Percentiles rank a stretch among this genome's conserved stretches.
Evolutionary conservation across 2,797 vertebrate species (phyloP).

Genomic region (Oryzias dopingdopingensis): DNA sequence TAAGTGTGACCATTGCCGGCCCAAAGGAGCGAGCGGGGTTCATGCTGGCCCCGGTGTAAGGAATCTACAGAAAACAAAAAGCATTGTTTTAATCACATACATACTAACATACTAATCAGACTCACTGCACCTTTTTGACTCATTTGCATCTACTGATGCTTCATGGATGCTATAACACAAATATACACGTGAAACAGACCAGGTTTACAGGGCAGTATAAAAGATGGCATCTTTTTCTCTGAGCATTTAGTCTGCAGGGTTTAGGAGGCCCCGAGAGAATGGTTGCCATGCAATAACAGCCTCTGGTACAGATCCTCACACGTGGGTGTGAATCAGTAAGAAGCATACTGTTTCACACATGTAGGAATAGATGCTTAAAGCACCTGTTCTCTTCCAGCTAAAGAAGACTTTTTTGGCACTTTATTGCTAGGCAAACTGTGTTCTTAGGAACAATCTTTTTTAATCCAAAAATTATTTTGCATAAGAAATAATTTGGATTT

Average conservation of each 20-base stretch:
- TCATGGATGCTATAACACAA: too few relatives aligned
- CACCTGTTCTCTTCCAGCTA: constrained; percentile 35
- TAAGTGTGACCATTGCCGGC: constrained; percentile 89
- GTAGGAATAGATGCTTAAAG: constrained; percentile 30
- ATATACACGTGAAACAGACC: background rate
- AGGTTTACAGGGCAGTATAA: constrained; percentile 20
- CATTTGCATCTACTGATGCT: too few relatives aligned
- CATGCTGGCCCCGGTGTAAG: constrained; percentile 95
- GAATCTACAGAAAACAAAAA: constrained; percentile 78
- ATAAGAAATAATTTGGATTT: background rate
- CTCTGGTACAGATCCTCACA: constrained; percentile 57
- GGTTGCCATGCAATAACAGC: constrained; percentile 69
- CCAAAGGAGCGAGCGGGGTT: constrained; percentile 96
- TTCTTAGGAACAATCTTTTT: constrained; percentile 13
- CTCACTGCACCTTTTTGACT: too few relatives aligned
- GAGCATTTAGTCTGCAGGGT: constrained; percentile 56
- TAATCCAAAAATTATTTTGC: background rate
- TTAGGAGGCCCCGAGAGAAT: constrained; percentile 54
- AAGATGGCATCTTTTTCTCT: constrained; percentile 51
- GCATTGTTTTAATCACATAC: too few relatives aligned
- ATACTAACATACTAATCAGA: too few relatives aligned
- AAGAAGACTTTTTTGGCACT: constrained; percentile 13
- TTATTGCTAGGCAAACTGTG: constrained; percentile 1
- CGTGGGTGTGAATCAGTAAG: constrained; percentile 59
- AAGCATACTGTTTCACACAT: constrained; percentile 45